Conservation (phyloP, 2,888 invertebrate species). For the Dione vanillae region DNA sequence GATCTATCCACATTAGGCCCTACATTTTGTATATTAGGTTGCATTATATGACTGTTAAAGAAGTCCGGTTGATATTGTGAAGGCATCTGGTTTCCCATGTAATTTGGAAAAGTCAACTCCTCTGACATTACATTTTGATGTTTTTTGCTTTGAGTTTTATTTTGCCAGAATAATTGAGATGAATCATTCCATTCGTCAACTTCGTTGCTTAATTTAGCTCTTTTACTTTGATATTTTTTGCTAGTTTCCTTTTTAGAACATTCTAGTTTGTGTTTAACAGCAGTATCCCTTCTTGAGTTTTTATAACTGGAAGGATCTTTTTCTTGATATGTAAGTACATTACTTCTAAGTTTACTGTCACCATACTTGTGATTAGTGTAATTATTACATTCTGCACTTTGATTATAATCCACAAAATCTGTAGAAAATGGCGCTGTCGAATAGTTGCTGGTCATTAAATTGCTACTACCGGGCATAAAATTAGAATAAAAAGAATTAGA, state of each 20-base stretch:
- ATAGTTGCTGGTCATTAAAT: constrained; percentile 75
- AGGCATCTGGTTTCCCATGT: constrained; percentile 73
- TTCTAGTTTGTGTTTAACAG: constrained; percentile 77
- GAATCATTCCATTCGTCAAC: constrained; percentile 75
- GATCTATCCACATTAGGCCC: constrained; percentile 70
- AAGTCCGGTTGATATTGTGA: constrained; percentile 76
- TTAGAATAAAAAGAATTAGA: constrained; percentile 79
- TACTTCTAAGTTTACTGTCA: constrained; percentile 75
- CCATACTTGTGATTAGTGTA: constrained; percentile 76
- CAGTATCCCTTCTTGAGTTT: constrained; percentile 69
- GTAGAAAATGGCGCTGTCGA: constrained; percentile 69
- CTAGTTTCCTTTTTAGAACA: constrained; percentile 77
- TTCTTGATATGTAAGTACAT: constrained; percentile 65
- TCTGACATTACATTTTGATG: constrained; percentile 71
- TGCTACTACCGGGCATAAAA: constrained; percentile 74
- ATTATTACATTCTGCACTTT: constrained; percentile 74
- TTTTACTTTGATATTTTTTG: constrained; percentile 77
- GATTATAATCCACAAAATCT: constrained; percentile 78
- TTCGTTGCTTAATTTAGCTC: constrained; percentile 67
- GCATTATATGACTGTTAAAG: constrained; percentile 75
- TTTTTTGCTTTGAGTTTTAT: constrained; percentile 66
- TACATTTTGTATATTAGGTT: constrained; percentile 70
- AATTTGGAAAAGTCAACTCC: constrained; percentile 73
- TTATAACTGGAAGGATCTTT: constrained; percentile 67
- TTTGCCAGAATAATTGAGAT: constrained; percentile 73